Conservation (phyloP, 2,113 vertebrate genomes). For the Sitta europaea region DNA sequence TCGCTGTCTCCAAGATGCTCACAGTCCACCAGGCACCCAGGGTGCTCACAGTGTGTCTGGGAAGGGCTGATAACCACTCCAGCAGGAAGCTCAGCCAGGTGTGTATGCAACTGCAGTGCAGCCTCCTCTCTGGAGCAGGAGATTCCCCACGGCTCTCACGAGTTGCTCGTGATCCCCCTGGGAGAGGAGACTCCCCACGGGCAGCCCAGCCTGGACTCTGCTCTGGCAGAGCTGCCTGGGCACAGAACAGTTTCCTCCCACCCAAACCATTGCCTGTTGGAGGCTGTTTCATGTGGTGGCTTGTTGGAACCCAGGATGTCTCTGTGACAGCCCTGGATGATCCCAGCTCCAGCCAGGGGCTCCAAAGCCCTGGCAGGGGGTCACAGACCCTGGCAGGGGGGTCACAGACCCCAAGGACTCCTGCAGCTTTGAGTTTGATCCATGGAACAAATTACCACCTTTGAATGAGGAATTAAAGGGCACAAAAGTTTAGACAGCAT, state of each 20-base stretch:
- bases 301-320: no score
- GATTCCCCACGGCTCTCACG: neutral
- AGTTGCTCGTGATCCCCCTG: neutral
- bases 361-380: no score
- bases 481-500: no score
- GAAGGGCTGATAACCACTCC: neutral
- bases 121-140: neutral
- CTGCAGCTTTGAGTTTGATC: no score
- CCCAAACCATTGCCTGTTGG: neutral
- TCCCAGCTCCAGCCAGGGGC: no score
- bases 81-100: neutral
- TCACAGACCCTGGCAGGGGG: no score
- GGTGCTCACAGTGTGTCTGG: neutral
- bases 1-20: neutral
- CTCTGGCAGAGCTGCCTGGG: neutral
- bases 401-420: no score
- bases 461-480: no score
- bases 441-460: no score
- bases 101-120: rapidly evolving
- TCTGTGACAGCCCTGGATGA: no score
- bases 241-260: neutral
- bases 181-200: neutral
- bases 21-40: neutral
- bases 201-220: neutral
- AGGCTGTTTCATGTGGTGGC: neutral